Percentiles rank a stretch among this genome's conserved stretches.
phyloP scores from a whole-genome alignment of 2,113 vertebrate species.

The Calonectris borealis region DNA sequence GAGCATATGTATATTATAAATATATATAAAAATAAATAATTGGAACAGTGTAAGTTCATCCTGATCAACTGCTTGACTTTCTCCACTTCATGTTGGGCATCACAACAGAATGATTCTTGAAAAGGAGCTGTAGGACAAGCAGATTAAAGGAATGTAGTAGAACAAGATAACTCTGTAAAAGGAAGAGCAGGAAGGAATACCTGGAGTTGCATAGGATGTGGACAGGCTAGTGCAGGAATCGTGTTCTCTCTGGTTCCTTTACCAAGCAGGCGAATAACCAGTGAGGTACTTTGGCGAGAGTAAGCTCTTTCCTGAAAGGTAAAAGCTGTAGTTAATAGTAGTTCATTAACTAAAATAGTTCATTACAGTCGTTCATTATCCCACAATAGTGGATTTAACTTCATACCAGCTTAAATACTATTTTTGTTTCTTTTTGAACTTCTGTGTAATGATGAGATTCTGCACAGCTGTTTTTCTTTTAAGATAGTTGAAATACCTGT shows the following conservation, averaged over 20 bases:
- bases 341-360: neutral
- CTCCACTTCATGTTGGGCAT: neutral
- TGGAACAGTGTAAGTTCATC: neutral
- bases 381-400: neutral
- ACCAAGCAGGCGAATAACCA: neutral
- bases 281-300: fast-evolving
- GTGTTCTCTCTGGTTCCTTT: neutral
- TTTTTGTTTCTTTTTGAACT: neutral
- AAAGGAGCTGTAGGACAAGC: neutral
- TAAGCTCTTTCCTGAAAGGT: neutral
- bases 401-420: neutral
- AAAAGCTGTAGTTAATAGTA: neutral
- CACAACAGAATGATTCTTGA: neutral
- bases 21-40: neutral
- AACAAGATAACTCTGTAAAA: neutral
- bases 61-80: neutral
- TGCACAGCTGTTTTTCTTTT: neutral
- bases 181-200: neutral
- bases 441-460: neutral
- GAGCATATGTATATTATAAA: neutral
- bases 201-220: neutral
- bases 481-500: neutral
- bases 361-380: neutral
- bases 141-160: neutral
- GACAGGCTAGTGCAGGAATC: neutral